Conservation (phyloP, 1,140 invertebrate species). For the Leptinotarsa defecta region DNA sequence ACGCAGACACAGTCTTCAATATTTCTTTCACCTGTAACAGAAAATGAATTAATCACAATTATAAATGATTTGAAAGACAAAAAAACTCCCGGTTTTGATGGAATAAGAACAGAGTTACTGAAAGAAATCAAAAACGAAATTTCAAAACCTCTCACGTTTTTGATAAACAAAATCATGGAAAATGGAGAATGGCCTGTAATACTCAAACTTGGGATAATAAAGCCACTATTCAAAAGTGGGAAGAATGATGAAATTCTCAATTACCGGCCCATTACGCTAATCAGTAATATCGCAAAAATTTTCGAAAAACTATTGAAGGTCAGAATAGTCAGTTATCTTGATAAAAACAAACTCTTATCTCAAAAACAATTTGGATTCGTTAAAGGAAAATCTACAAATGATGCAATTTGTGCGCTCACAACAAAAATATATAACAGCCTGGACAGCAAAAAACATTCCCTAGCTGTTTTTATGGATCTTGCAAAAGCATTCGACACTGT, state of each 20-base stretch:
- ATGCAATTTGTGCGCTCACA: slow-evolving; percentile 8
- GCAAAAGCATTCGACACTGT: slow-evolving; percentile 24
- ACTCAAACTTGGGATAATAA: slow-evolving; percentile 13
- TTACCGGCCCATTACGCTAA: slow-evolving; percentile 15
- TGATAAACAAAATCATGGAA: slow-evolving; percentile 22
- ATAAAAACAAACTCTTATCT: slow-evolving; percentile 20
- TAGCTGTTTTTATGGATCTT: slow-evolving; percentile 27
- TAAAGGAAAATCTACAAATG: slow-evolving; percentile 16
- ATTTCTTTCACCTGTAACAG: slow-evolving; percentile 16
- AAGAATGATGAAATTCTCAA: slow-evolving; percentile 15
- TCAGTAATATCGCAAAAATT: not conserved
- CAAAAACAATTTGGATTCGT: no score
- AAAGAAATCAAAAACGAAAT: slow-evolving; percentile 14
- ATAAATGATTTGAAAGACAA: slow-evolving; percentile 11
- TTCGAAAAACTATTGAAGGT: slow-evolving; percentile 15
- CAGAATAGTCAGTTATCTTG: slow-evolving; percentile 15
- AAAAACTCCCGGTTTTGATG: slow-evolving; percentile 7
- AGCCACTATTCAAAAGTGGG: slow-evolving; percentile 14
- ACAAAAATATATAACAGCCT: not conserved
- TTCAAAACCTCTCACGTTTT: slow-evolving; percentile 13
- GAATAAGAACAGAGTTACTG: slow-evolving; percentile 10
- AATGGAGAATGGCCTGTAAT: slow-evolving; percentile 6
- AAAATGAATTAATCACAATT: slow-evolving; percentile 13
- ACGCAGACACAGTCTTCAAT: no score
- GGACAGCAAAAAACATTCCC: not conserved